Evolutionary conservation across 1,140 invertebrate genomes (phyloP).

Genomic region (Palaemon carinicauda): DNA sequence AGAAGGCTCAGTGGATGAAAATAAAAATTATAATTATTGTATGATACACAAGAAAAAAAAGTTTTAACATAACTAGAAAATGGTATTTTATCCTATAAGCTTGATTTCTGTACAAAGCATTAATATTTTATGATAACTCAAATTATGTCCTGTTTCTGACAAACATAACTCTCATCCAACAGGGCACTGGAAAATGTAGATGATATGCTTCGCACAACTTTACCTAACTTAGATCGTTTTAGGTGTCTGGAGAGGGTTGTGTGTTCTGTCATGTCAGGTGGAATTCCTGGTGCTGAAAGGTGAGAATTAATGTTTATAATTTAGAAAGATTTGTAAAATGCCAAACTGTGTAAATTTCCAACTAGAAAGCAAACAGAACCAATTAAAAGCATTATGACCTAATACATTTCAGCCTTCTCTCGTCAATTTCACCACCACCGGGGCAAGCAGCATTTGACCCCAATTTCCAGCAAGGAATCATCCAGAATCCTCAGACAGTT

Average conservation of each 20-base stretch:
- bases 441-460: neutral
- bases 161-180: neutral
- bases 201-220: constrained; percentile 18
- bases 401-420: neutral
- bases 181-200: constrained; percentile 40
- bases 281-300: too few species aligned
- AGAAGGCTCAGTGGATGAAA: too few species aligned
- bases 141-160: neutral
- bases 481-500: constrained; percentile 7
- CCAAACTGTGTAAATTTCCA: too few species aligned
- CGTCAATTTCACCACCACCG: neutral
- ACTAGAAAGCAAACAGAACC: too few species aligned
- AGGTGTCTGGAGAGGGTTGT: constrained; percentile 31
- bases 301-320: too few species aligned
- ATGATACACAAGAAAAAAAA: too few species aligned
- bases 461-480: constrained; percentile 29
- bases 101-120: neutral
- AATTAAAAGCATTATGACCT: neutral
- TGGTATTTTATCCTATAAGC: neutral
- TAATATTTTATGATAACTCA: neutral
- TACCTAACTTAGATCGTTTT: constrained; percentile 26
- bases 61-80: too few species aligned
- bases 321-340: too few species aligned
- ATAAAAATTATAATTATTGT: too few species aligned
- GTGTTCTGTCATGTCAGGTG: constrained; percentile 6